These are phyloP conservation scores for Diplolepis rosae DNA, from an alignment of 2,888 invertebrate genomes.

Conservation along the genomic window DNA sequence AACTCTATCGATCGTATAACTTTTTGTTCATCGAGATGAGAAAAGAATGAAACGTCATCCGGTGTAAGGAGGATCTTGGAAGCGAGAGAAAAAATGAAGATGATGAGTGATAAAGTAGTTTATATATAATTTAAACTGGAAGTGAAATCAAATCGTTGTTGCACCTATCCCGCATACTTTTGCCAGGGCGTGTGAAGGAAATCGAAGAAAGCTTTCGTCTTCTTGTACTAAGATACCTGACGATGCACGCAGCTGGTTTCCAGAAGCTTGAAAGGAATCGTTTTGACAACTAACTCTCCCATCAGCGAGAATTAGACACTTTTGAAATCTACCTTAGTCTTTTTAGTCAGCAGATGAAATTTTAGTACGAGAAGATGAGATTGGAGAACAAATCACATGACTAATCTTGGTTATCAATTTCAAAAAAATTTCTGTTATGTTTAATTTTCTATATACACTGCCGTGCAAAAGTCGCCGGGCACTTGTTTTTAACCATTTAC, in stretches of 20 bases:
- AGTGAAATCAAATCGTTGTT: conserved; percentile 35
- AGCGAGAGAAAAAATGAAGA: neutral
- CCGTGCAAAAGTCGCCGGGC: too few species aligned
- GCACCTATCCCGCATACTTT: conserved; percentile 3
- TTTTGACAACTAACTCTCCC: conserved; percentile 28
- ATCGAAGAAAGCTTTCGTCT: conserved; percentile 32
- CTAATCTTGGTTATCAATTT: too few species aligned
- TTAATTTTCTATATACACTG: too few species aligned
- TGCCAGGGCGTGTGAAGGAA: conserved; percentile 23
- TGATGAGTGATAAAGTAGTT: neutral
- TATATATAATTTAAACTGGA: conserved; percentile 34
- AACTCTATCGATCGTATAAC: neutral
- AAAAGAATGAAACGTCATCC: neutral
- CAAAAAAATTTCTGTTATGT: too few species aligned
- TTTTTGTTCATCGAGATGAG: neutral
- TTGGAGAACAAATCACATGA: neutral
- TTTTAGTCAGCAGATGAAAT: neutral
- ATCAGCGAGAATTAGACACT: neutral
- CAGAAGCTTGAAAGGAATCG: conserved; percentile 37
- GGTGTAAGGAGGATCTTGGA: neutral
- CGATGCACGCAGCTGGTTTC: conserved; percentile 39
- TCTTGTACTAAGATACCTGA: conserved; percentile 7
- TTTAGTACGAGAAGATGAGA: neutral
- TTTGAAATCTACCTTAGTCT: neutral
- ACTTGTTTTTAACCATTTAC: too few species aligned